Evolutionary conservation across 2,113 vertebrate genomes (phyloP).

Genomic region (Aptenodytes forsteri): DNA sequence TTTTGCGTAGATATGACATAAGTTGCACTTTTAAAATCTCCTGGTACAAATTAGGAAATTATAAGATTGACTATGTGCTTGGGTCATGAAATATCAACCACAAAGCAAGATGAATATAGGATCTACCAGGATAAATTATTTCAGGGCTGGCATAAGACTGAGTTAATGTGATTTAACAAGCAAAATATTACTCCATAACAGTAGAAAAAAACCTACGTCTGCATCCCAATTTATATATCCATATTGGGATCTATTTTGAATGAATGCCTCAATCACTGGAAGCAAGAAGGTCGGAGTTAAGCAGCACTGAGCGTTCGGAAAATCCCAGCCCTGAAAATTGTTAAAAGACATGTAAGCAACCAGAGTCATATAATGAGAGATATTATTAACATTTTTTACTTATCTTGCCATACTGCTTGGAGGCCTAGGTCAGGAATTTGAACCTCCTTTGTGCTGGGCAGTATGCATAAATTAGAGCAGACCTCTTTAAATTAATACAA

Average conservation of each 20-base stretch:
- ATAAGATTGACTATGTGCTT: neutral
- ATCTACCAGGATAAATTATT: neutral
- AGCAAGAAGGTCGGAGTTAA: neutral
- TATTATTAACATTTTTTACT: neutral
- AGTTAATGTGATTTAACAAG: neutral
- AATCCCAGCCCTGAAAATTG: neutral
- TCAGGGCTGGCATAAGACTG: neutral
- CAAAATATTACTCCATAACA: neutral
- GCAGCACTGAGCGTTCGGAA: neutral
- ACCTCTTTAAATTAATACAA: neutral
- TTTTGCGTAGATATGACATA: neutral
- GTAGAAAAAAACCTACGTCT: neutral
- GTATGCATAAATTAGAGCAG: neutral
- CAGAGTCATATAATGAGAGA: neutral
- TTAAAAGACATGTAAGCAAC: neutral
- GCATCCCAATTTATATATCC: neutral
- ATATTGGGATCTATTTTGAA: neutral
- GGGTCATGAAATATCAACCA: neutral
- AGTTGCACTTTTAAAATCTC: neutral
- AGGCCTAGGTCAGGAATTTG: neutral
- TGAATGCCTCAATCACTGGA: neutral
- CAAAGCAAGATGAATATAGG: neutral
- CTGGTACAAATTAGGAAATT: neutral
- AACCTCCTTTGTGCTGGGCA: neutral
- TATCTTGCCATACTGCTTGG: neutral